Conservation (phyloP, 2,797 vertebrate species). For the Tiaroga cobitis region DNA sequence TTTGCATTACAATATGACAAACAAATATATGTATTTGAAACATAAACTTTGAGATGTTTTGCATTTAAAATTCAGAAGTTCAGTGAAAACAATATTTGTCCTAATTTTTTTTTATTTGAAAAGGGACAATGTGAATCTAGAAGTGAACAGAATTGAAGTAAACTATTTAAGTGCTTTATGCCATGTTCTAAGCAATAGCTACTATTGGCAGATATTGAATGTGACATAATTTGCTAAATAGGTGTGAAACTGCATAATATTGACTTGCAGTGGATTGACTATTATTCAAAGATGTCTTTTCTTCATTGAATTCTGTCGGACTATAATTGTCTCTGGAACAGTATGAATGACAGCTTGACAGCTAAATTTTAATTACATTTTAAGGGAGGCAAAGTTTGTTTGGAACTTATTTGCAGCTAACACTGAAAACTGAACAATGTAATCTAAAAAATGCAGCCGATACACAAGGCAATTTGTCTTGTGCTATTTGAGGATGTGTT, state of each 20-base stretch:
- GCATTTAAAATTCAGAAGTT: background rate
- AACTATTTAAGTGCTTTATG: background rate
- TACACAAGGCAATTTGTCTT: constrained; percentile 64
- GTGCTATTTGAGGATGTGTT: constrained; percentile 58
- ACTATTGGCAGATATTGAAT: background rate
- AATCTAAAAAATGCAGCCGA: constrained; percentile 59
- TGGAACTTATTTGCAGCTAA: constrained; percentile 51
- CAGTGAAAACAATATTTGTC: background rate
- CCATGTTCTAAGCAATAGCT: background rate
- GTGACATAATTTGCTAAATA: background rate
- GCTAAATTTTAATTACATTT: constrained; percentile 57
- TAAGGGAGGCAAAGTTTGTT: constrained; percentile 34
- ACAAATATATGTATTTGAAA: background rate
- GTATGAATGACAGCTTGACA: constrained; percentile 58
- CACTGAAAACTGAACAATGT: constrained; percentile 57
- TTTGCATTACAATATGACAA: background rate
- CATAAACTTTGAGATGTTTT: background rate
- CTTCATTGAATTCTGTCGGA: constrained; percentile 49
- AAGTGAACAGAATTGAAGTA: background rate
- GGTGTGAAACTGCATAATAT: background rate
- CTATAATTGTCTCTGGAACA: constrained; percentile 43
- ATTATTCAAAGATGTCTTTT: constrained; percentile 30
- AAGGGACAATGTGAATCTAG: no score
- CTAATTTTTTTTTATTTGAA: no score
- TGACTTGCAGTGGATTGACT: background rate